phyloP scores from a whole-genome alignment of 2,113 vertebrate genomes.

The Centropus bengalensis region DNA sequence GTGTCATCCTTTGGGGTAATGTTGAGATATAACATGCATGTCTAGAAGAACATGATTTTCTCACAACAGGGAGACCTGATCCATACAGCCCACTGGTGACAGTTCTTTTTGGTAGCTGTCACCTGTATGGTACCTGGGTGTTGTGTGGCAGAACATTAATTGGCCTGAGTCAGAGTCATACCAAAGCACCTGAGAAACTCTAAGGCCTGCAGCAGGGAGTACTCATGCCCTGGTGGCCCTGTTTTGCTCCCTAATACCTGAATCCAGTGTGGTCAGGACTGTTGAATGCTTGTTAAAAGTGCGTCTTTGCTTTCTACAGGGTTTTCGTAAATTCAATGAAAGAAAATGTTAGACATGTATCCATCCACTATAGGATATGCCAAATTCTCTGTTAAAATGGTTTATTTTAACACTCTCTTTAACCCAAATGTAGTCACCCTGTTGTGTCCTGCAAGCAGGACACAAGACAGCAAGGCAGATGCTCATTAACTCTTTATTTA shows the following conservation, averaged over 20 bases:
- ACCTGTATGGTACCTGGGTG: fast-evolving
- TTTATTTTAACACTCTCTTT: neutral
- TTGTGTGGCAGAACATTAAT: fast-evolving
- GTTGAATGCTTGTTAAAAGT: neutral
- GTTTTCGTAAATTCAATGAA: fast-evolving
- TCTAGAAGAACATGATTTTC: neutral
- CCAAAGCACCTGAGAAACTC: fast-evolving
- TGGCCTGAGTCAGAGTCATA: neutral
- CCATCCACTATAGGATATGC: fast-evolving
- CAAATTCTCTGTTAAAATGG: neutral
- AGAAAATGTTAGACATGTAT: fast-evolving
- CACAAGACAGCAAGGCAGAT: neutral
- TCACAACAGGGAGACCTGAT: neutral
- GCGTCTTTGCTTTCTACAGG: fast-evolving
- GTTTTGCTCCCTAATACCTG: neutral
- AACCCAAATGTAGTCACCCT: neutral
- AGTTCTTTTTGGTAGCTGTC: too few relatives aligned
- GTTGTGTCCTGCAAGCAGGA: neutral
- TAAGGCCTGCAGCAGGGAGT: neutral
- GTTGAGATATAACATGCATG: fast-evolving
- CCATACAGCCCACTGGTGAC: fast-evolving
- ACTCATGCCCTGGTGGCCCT: neutral
- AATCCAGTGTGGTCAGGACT: too few relatives aligned
- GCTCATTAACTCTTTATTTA: neutral
- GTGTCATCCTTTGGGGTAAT: neutral